Base-by-base conservation (phyloP, 2,113 vertebrate genomes). In the Malaclemys terrapin region DNA sequence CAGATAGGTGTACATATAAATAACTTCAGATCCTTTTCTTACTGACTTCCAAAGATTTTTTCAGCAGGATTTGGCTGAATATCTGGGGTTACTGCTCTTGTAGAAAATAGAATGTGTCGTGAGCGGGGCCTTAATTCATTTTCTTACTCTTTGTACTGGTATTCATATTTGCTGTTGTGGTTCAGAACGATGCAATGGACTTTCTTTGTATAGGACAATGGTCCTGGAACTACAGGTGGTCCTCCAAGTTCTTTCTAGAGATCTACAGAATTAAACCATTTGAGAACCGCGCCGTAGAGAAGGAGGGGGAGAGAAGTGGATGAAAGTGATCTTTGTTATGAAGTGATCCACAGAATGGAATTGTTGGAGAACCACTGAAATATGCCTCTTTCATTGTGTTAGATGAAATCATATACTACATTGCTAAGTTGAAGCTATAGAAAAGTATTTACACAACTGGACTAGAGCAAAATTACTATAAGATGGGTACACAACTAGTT, bases 211-310 rank as follows among this genome's bases (percentile, higher is more conserved):
- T 93, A 85, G 72, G 22, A 53, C 56, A 27, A 2, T 75, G 29
- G 42, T 93, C 83, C 93, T 93, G 62, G 47, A 86, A 9, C 13
- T 78, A 24, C 38, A 0, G 10, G 13, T 49, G 83, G 88, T 80
- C 45, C 80, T 29, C 25, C 5, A 6, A 35, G n/a, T 85, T 79
- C 57, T 84, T 88, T 59, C 72, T 4, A 50, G 45, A 83, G 29
- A 53, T 88, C 78, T 92, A 80, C 45, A 91, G 35, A 47, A n/a
- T 12, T 53, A 69, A 94, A 94, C 56, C 29, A 29, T 50, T 88
- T 57, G 47, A 91, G 47, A 35, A 75, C 79, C 47, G 69, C 81
- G 7, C 85, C 38, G 22, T 78, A 35, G 59, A 24, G 85, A 88
- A 42, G 1, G 56, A 45, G 27, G 42, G 47, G 24, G 19, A 49